These are phyloP conservation scores for Sciurus niger DNA, from an alignment of 2,113 vertebrate genomes.

Conservation along the genomic window DNA sequence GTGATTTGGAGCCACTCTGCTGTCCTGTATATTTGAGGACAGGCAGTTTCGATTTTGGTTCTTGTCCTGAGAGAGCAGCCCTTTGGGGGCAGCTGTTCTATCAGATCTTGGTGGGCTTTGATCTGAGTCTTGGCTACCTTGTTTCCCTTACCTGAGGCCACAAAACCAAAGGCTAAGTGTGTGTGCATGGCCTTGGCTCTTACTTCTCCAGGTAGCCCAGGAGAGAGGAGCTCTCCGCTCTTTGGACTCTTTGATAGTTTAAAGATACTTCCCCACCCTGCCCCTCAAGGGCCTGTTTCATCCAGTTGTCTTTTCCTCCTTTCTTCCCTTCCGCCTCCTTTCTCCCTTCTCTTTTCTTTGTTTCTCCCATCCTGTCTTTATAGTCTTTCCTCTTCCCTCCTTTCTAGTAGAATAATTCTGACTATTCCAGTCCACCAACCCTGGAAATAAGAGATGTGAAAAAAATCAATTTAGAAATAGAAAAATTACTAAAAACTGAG, in stretches of 20 bases:
- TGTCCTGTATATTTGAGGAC: neutral
- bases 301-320: neutral
- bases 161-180: neutral
- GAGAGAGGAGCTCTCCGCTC: neutral
- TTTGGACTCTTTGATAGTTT: neutral
- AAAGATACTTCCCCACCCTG: neutral
- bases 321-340: accelerated
- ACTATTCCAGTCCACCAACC: neutral
- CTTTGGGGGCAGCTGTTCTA: neutral
- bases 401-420: neutral
- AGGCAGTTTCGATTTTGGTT: neutral
- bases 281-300: neutral
- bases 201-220: neutral
- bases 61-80: neutral
- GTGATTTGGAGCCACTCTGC: neutral
- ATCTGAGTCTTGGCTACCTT: neutral
- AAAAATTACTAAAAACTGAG: neutral
- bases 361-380: neutral
- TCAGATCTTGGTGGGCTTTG: neutral
- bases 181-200: neutral
- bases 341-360: too few species aligned
- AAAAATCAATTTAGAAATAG: neutral
- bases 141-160: neutral
- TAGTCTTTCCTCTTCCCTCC: neutral
- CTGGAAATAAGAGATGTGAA: conserved; percentile 22